Evolutionary conservation across 2,113 vertebrate genomes (phyloP).

Genomic region (Apaloderma vittatum): DNA sequence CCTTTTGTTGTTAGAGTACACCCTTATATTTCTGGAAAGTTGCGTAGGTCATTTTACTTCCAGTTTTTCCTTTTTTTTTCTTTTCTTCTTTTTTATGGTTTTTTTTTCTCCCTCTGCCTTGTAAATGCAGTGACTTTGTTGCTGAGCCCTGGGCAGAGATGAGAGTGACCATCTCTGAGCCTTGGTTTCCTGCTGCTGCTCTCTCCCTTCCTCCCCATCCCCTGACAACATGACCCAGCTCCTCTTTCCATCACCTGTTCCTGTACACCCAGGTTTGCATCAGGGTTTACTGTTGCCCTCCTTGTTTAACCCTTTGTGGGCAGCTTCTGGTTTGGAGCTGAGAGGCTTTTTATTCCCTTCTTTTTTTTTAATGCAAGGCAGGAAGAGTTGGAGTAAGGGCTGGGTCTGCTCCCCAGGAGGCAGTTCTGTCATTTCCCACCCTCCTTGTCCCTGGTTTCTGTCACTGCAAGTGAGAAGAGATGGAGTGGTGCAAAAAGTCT

Average conservation of each 20-base stretch:
- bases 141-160: background rate
- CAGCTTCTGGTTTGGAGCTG: background rate
- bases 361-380: background rate
- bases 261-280: background rate
- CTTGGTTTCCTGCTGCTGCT: rapidly evolving
- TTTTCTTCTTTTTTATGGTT: no score
- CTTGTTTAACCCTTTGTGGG: background rate
- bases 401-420: background rate
- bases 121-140: no score
- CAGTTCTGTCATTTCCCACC: background rate
- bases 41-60: background rate
- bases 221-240: background rate
- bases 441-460: background rate
- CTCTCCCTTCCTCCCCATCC: background rate
- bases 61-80: background rate
- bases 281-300: background rate
- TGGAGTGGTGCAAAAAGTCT: background rate
- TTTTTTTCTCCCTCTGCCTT: rapidly evolving
- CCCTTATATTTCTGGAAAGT: background rate
- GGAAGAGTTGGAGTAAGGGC: background rate
- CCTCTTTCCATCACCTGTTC: background rate
- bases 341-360: rapidly evolving
- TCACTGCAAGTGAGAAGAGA: background rate
- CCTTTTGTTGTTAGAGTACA: background rate
- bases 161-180: background rate